Evolutionary conservation across 2,888 invertebrate species (phyloP), one percentile per base, ranked within the genome.

Genomic region (Hyposoter dolosus): DNA sequence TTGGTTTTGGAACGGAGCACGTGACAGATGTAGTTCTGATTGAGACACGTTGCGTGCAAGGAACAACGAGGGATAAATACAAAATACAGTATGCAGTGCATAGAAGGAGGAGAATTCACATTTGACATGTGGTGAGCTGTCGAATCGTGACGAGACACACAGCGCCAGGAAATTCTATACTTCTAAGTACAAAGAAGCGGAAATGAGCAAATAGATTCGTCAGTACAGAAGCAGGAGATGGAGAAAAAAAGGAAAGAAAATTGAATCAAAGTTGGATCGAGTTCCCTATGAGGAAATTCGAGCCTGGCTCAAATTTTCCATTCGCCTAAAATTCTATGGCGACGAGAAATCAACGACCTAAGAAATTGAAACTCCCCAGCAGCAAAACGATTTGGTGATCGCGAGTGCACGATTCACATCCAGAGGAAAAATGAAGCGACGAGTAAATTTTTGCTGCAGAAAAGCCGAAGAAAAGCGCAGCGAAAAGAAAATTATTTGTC

Each of bases 1-100:
- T 56, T 71, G 60, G 53, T 75, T 43, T 60, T 43, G 71, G 81
- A 12, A n/a, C 63, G 23, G 82, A 81, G 50, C 56, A 68, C 75
- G 79, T 83, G 88, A 88, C 89, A 89, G 89, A 89, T 89, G 89
- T 74, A 82, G 83, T 82, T 80, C 76, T 89, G 88, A 89, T 89
- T 89, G 89, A 89, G 87, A 86, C 40, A 40, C 84, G 87, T 87
- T 83, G 83, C 47, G 69, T 84, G 77, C 74, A 23, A 65, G 71
- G 56, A 43, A 50, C 23, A 77, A 32, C 56, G 45, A 19, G 32
- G 45, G 43, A 69, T n/a, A 68, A 40, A 63, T 69, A 63, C 63
- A 75, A 78, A 79, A 85, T 75, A 35, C 19, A 63, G 43, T n/a
- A 78, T 65, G 35, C 60, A 35, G 65, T 65, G 65, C 84, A 68